Evolutionary conservation across 2,888 invertebrate genomes (phyloP).

Genomic region (Drosophila picticornis): DNA sequence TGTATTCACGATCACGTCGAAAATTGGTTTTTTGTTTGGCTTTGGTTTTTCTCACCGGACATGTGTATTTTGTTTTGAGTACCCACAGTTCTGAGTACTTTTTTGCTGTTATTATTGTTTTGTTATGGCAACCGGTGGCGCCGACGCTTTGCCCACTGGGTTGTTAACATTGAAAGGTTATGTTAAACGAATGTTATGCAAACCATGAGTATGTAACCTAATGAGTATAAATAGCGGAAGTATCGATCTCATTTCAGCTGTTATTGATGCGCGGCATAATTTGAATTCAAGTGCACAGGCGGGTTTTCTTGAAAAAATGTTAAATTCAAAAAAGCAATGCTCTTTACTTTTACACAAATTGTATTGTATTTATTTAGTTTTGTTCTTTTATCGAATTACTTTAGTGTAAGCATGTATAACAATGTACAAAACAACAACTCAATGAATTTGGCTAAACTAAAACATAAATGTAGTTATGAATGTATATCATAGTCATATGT

Average conservation of each 20-base stretch:
- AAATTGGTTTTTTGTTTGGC: slow-evolving; percentile 14
- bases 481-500: slow-evolving; percentile 56
- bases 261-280: slow-evolving; percentile 3
- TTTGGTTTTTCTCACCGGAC: slow-evolving; percentile 23
- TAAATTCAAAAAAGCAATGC: background rate
- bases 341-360: slow-evolving; percentile 37
- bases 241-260: slow-evolving; percentile 18
- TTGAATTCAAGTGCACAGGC: background rate
- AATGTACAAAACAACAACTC: slow-evolving; percentile 79
- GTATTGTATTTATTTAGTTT: slow-evolving; percentile 57
- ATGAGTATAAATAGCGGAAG: background rate
- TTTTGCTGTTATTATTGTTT: slow-evolving; percentile 11
- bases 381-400: slow-evolving; percentile 50
- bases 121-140: slow-evolving; percentile 63
- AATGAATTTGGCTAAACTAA: slow-evolving; percentile 76
- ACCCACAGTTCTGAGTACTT: slow-evolving; percentile 15
- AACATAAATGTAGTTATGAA: slow-evolving; percentile 47
- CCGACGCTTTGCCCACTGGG: slow-evolving; percentile 40
- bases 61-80: slow-evolving; percentile 13
- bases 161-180: slow-evolving; percentile 10
- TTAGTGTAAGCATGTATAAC: slow-evolving; percentile 72
- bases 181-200: slow-evolving; percentile 33
- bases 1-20: slow-evolving; percentile 33
- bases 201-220: slow-evolving; percentile 7
- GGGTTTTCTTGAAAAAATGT: background rate